Conservation (phyloP, 2,888 invertebrate species). For the Lacanobia oleracea region DNA sequence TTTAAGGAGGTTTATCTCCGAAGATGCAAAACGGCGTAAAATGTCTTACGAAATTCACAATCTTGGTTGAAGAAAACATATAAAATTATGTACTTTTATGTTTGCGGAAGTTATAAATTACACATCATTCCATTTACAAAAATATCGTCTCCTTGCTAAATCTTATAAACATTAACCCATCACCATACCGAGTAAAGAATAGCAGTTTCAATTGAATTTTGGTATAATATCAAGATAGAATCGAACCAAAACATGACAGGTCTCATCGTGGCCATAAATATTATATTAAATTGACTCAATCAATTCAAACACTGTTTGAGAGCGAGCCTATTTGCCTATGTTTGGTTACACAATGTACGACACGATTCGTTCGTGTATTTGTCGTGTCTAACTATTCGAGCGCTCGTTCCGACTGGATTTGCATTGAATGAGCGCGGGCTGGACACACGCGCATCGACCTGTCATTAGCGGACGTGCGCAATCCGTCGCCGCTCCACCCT, state of each 20-base stretch:
- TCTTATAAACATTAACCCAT: slow-evolving; percentile 9
- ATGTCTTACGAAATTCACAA: slow-evolving; percentile 36
- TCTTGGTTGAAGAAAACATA: slow-evolving; percentile 31
- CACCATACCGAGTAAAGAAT: slow-evolving; percentile 19
- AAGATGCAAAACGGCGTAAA: slow-evolving; percentile 51
- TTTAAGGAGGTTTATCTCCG: slow-evolving; percentile 60
- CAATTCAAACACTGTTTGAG: slow-evolving; percentile 58
- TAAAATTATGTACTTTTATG: slow-evolving; percentile 37
- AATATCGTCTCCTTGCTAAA: slow-evolving; percentile 6
- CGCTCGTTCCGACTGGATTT: slow-evolving; percentile 76
- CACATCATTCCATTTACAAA: slow-evolving; percentile 16
- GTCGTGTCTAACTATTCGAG: slow-evolving; percentile 81
- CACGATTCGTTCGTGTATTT: slow-evolving; percentile 64
- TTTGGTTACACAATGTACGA: slow-evolving; percentile 62
- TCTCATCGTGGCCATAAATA: slow-evolving; percentile 52
- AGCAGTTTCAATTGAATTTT: slow-evolving; percentile 14
- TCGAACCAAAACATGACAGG: slow-evolving; percentile 52
- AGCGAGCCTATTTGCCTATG: slow-evolving; percentile 56
- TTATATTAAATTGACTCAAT: slow-evolving; percentile 62
- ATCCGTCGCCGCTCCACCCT: slow-evolving; percentile 83
- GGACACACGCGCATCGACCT: slow-evolving; percentile 86
- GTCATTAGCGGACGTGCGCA: slow-evolving; percentile 88
- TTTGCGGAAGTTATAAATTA: slow-evolving; percentile 44
- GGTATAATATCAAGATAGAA: slow-evolving; percentile 29
- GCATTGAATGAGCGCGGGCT: slow-evolving; percentile 89